These are phyloP conservation scores for Cylindroiulus punctatus DNA, from an alignment of 2,888 invertebrate genomes.

Conservation along the genomic window DNA sequence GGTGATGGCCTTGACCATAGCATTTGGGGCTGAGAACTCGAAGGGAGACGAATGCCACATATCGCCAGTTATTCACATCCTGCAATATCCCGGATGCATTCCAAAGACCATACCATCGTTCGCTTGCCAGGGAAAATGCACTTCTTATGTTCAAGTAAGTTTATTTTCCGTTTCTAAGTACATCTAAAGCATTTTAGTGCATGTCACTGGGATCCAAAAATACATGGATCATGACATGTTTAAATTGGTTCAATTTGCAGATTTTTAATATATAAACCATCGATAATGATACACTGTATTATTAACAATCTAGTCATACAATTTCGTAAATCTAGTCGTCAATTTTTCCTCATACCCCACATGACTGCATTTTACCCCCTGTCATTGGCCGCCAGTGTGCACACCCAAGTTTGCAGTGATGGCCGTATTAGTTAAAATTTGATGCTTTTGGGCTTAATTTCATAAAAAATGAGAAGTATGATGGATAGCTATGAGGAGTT, in stretches of 20 bases:
- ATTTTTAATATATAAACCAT: too few species aligned
- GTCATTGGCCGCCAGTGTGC: not conserved
- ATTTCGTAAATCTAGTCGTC: too few species aligned
- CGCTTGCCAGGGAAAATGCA: slow-evolving; percentile 90
- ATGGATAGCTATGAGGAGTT: too few species aligned
- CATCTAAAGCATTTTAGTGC: too few species aligned
- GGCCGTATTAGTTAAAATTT: not conserved
- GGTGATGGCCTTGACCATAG: slow-evolving; percentile 52
- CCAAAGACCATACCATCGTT: slow-evolving; percentile 94
- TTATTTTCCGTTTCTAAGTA: not conserved
- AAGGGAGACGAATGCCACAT: slow-evolving; percentile 83
- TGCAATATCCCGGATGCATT: slow-evolving; percentile 90
- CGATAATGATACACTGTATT: too few species aligned
- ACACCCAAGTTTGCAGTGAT: not conserved
- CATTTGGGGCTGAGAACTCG: slow-evolving; percentile 51
- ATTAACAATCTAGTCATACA: too few species aligned
- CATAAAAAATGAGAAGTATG: too few species aligned
- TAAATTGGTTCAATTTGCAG: too few species aligned
- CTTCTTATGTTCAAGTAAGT: slow-evolving; percentile 87
- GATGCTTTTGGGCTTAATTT: too few species aligned
- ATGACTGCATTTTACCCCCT: not conserved
- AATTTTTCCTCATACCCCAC: too few species aligned
- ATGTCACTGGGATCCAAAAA: too few species aligned
- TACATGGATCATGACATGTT: too few species aligned
- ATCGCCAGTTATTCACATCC: slow-evolving; percentile 89